Evolutionary conservation across 2,797 vertebrate species (phyloP).

Genomic region (Sebastes elongatus): DNA sequence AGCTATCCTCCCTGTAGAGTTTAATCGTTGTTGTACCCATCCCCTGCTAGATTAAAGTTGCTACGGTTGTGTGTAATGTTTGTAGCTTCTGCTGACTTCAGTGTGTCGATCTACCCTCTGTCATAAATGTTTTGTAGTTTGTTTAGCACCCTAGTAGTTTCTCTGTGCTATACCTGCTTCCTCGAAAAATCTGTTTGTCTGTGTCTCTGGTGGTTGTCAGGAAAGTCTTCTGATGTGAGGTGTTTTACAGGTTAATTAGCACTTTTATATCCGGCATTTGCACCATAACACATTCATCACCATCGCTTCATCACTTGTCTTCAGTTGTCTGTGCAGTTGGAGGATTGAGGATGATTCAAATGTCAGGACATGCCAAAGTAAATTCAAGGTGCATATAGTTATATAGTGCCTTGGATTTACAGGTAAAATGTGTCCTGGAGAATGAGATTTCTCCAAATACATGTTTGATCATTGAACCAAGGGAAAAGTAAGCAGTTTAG

Average conservation of each 20-base stretch:
- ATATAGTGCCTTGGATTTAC: background rate
- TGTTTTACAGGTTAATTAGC: background rate
- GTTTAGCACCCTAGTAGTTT: background rate
- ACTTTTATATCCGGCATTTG: background rate
- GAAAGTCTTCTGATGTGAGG: background rate
- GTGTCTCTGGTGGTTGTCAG: background rate
- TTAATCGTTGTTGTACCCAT: slow-evolving; percentile 5
- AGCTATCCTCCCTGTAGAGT: background rate
- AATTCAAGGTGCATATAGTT: background rate
- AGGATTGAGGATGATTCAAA: background rate
- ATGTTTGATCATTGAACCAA: background rate
- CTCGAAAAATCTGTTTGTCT: background rate
- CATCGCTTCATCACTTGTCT: background rate
- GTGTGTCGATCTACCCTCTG: background rate
- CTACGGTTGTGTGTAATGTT: slow-evolving; percentile 2
- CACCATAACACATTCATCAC: background rate
- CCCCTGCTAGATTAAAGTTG: background rate
- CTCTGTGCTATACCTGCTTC: background rate
- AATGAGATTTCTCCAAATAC: background rate
- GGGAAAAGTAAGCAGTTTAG: background rate
- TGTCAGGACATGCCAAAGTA: background rate
- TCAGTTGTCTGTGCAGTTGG: background rate
- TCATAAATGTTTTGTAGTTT: background rate
- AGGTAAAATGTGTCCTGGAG: background rate
- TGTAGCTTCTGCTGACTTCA: slow-evolving; percentile 19